Conservation (phyloP, 2,113 vertebrate species). For the Abramis brama region DNA sequence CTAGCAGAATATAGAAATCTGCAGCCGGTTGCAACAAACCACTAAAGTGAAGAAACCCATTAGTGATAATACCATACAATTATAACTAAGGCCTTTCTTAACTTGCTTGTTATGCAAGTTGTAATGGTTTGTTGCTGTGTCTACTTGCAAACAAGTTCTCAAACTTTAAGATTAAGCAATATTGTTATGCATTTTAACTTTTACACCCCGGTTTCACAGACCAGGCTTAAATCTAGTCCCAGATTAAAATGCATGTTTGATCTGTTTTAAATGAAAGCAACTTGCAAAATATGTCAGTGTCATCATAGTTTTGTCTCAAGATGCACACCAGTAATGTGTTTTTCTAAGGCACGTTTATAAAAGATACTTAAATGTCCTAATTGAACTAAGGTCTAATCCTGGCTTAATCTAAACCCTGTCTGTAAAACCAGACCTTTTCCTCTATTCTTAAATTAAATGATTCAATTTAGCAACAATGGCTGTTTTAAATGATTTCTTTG, state of each 20-base stretch:
- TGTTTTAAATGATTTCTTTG: not conserved
- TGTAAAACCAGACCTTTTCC: not conserved
- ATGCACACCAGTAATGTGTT: no score
- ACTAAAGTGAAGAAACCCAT: not conserved
- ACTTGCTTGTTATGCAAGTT: not conserved
- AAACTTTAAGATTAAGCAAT: not conserved
- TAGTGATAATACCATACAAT: not conserved
- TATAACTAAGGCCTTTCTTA: not conserved
- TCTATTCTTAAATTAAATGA: not conserved
- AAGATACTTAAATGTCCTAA: no score
- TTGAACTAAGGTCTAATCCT: no score
- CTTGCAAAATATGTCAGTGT: no score
- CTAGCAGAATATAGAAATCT: not conserved
- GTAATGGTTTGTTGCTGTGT: not conserved
- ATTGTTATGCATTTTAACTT: not conserved
- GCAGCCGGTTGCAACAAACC: not conserved
- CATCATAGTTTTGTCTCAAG: no score
- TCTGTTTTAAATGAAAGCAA: no score
- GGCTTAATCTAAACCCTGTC: no score
- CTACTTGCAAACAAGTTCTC: not conserved
- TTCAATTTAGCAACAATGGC: not conserved
- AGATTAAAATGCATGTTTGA: no score
- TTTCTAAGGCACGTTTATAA: no score
- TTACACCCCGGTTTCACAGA: no score
- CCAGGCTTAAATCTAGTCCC: no score